Conservation (phyloP, 2,888 invertebrate species). For the Leptinotarsa rubiginosa region DNA sequence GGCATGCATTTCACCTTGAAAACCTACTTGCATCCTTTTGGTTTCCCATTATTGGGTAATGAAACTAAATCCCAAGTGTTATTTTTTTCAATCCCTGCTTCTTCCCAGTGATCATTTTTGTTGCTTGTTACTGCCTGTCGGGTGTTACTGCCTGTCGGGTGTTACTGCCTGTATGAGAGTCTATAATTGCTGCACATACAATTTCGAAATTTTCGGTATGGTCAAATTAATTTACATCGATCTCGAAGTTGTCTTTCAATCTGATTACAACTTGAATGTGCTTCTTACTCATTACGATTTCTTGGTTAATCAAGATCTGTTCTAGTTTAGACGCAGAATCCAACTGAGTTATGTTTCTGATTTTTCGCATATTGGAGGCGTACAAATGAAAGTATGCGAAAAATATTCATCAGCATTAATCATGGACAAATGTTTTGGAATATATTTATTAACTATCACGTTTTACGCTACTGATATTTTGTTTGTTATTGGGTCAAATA, state of each 20-base stretch:
- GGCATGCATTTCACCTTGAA: no score
- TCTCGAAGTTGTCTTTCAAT: constrained; percentile 3
- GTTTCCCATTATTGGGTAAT: no score
- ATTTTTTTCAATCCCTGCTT: no score
- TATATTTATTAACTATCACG: not conserved
- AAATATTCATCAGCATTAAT: not conserved
- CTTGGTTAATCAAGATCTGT: not conserved
- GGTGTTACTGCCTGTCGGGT: no score
- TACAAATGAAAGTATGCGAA: not conserved
- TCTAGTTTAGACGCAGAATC: not conserved
- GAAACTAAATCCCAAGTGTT: no score
- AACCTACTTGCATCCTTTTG: no score
- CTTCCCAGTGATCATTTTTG: no score
- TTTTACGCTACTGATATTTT: not conserved
- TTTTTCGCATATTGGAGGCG: not conserved
- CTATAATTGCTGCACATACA: no score
- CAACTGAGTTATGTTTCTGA: not conserved
- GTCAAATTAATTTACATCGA: not conserved
- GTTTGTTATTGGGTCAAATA: not conserved
- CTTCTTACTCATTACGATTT: not conserved
- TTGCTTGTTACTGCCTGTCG: no score
- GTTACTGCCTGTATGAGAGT: no score
- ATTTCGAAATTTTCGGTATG: not conserved
- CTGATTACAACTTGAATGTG: not conserved
- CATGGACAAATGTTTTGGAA: not conserved